Base-by-base conservation (phyloP, 2,888 invertebrate genomes). In the Meloe dianella region DNA sequence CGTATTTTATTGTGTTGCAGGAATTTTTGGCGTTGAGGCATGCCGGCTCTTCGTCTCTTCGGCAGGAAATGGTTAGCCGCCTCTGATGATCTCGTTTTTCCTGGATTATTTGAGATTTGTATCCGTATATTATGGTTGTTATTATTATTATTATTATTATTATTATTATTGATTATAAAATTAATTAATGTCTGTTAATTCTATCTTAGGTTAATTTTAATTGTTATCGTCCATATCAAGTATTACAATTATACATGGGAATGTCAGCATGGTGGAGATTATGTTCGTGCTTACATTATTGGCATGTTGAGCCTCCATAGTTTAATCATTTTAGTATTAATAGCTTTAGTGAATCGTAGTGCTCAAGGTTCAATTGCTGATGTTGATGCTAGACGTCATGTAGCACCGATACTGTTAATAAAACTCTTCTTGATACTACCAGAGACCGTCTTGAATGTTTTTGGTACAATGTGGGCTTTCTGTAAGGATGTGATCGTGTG, bases 61-160 rank as follows among this genome's bases (percentile, higher is more conserved):
- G 92, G 92, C 79, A 89, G 96, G 81, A 92, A 94, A 85, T 96
- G 96, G 96, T 89, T 93, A 78, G 92, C 95, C 77, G 94, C 93
- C 78, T 93, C 94, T 75, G 96, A 96, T 85, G 96, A 96, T 85
- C 91, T 96, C 79, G 95, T 96, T 57, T 94, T 94, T 83, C 95
- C 95, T 35, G 93, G 92, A 80, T 86, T 92, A 71, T 91, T 92
- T 82, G 92, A 92, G 84, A 88, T 92, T 66, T 87, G 90, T 70
- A 89, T 91, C 78, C 86, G 92, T 80, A 85, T 90, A 76, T 87
- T 91, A 76, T 92, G 92, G 92, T 91, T 83, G 84, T 86, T 61
- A 51, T 22, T 9, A 20, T 51, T 1, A 20, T n/a, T 51, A 6
- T 8, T 22, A 7, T 20, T 10, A n/a, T n/a, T n/a, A n/a, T n/a